Conservation (phyloP, 2,113 vertebrate species). For the Orthonyx spaldingii region DNA sequence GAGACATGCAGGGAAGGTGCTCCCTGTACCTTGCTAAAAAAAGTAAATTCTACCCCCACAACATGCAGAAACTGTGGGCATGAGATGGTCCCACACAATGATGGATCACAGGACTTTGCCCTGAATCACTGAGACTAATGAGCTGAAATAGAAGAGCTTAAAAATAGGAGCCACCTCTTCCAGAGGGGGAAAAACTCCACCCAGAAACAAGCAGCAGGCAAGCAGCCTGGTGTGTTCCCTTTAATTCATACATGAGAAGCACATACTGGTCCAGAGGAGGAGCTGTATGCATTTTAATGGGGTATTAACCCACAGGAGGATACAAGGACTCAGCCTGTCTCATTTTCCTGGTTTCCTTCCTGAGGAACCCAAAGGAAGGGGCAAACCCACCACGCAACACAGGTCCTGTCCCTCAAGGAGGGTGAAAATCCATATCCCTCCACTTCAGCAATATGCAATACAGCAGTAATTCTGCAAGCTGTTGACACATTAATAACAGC, state of each 20-base stretch:
- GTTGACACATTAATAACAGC: slow-evolving; percentile 2
- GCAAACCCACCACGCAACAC: neutral
- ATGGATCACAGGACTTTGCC: neutral
- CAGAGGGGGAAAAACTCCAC: neutral
- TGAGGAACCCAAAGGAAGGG: neutral
- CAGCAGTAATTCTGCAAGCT: slow-evolving; percentile 8
- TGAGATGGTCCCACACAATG: neutral
- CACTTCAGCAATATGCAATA: neutral
- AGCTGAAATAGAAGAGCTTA: neutral
- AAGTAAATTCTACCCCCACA: neutral
- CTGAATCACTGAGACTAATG: neutral
- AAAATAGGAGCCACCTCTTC: neutral
- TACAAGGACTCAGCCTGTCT: neutral
- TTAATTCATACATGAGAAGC: neutral
- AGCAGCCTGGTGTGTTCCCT: neutral
- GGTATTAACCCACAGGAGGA: neutral
- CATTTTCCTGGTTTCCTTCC: neutral
- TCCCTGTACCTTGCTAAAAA: neutral
- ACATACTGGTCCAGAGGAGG: neutral
- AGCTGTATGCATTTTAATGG: neutral
- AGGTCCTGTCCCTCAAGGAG: neutral
- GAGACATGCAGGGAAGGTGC: neutral
- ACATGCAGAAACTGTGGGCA: neutral
- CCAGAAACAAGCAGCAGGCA: neutral
- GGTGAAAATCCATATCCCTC: neutral